Evolutionary conservation across 2,888 invertebrate species (phyloP).

Genomic region (Drosophila cracens): DNA sequence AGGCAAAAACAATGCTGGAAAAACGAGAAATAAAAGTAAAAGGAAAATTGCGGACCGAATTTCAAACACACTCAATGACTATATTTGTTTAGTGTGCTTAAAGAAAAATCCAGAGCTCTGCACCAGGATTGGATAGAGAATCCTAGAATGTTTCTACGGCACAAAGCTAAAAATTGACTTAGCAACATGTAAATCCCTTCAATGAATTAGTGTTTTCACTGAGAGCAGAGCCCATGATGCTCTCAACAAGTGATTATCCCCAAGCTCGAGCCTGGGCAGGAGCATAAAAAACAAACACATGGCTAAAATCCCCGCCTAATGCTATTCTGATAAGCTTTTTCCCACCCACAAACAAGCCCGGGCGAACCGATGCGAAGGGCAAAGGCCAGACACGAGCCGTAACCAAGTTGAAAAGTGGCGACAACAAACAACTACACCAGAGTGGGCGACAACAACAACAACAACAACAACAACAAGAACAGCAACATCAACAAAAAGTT

Average conservation of each 20-base stretch:
- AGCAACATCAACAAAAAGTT: constrained; percentile 13
- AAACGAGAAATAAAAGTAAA: not conserved
- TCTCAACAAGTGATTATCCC: constrained; percentile 46
- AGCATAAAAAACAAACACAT: constrained; percentile 43
- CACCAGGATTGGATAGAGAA: not conserved
- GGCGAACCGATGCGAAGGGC: constrained; percentile 51
- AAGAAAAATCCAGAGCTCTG: not conserved
- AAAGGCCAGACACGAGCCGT: constrained; percentile 54
- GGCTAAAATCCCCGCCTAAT: constrained; percentile 41
- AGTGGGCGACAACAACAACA: constrained; percentile 36
- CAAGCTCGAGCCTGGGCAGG: constrained; percentile 11
- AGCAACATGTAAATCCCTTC: constrained; percentile 12
- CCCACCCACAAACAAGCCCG: not conserved
- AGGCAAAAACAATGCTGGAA: constrained; percentile 9
- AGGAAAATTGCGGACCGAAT: constrained; percentile 2
- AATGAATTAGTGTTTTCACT: constrained; percentile 4
- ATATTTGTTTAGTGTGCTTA: not conserved
- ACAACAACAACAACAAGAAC: constrained; percentile 11
- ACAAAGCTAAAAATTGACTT: constrained; percentile 15
- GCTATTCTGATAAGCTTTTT: constrained; percentile 52
- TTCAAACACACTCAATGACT: constrained; percentile 19
- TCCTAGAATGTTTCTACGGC: constrained; percentile 2
- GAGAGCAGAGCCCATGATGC: not conserved
- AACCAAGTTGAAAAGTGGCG: constrained; percentile 41
- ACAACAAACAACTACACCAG: constrained; percentile 26